Conservation (phyloP, 2,888 invertebrate species). For the Apodemia duryi region DNA sequence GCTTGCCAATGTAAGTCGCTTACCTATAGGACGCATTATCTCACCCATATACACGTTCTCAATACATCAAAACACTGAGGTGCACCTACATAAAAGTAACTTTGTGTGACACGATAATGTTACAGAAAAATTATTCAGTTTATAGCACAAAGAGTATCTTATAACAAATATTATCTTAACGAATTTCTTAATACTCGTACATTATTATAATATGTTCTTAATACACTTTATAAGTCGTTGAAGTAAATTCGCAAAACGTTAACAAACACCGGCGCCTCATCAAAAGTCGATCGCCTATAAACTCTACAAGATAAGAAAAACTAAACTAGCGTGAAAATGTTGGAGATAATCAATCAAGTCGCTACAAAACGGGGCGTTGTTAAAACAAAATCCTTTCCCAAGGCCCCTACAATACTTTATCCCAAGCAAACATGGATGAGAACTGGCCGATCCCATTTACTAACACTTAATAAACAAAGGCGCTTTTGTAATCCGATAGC, state of each 20-base stretch:
- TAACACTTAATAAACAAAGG: constrained; percentile 44
- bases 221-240: neutral
- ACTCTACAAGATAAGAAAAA: neutral
- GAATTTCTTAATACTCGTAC: too few relatives aligned
- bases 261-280: neutral
- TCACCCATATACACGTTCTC: too few relatives aligned
- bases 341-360: constrained; percentile 24
- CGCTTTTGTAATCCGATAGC: constrained; percentile 36
- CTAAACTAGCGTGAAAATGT: constrained; percentile 15
- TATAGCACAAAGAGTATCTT: too few relatives aligned
- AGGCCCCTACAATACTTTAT: constrained; percentile 32
- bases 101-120: too few relatives aligned
- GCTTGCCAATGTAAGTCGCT: too few relatives aligned
- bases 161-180: too few relatives aligned
- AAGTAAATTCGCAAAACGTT: neutral
- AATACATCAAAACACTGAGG: too few relatives aligned
- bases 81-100: too few relatives aligned
- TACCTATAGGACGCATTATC: too few relatives aligned
- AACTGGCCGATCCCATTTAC: constrained; percentile 35
- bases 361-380: constrained; percentile 21
- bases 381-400: constrained; percentile 29
- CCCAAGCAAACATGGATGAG: constrained; percentile 39
- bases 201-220: too few relatives aligned
- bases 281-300: neutral
- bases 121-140: too few relatives aligned